Percentiles rank a stretch among this genome's conserved stretches.
Conservation (phyloP, 1,140 invertebrate genomes). For the Microplitis demolitor region DNA sequence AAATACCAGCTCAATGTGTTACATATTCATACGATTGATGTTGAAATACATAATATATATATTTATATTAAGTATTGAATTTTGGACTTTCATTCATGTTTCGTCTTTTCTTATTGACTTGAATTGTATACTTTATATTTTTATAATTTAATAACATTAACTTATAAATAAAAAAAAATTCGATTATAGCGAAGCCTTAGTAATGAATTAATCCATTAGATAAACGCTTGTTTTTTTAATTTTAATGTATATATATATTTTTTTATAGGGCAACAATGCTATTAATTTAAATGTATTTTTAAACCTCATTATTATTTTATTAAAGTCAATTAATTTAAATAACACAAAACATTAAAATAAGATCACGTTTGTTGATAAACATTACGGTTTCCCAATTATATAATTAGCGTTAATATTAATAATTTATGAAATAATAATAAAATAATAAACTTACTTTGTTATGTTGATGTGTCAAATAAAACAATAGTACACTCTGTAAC, state of each 20-base stretch:
- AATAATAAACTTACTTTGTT: conserved; percentile 22
- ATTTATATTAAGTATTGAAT: not conserved
- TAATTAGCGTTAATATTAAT: too few species aligned
- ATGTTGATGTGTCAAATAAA: conserved; percentile 1
- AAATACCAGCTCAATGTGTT: conserved; percentile 4
- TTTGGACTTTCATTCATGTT: not conserved
- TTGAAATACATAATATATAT: not conserved
- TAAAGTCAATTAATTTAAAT: too few species aligned
- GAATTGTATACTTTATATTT: not conserved
- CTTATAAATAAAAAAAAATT: not conserved
- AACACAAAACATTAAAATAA: too few species aligned
- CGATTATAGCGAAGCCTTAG: conserved; percentile 1
- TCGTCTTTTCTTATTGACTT: not conserved
- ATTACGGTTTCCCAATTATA: too few species aligned
- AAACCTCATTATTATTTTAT: too few species aligned
- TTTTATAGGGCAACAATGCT: not conserved
- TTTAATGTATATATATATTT: not conserved
- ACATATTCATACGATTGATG: not conserved
- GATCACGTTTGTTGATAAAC: too few species aligned
- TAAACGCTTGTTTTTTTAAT: not conserved
- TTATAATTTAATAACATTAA: not conserved
- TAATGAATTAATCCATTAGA: not conserved
- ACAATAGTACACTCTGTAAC: conserved; percentile 35
- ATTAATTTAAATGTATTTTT: too few species aligned
- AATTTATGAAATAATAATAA: too few species aligned